Percentiles rank a stretch among this genome's conserved stretches.
phyloP scores from a whole-genome alignment of 2,888 invertebrate genomes.

The Pelosia muscerda region DNA sequence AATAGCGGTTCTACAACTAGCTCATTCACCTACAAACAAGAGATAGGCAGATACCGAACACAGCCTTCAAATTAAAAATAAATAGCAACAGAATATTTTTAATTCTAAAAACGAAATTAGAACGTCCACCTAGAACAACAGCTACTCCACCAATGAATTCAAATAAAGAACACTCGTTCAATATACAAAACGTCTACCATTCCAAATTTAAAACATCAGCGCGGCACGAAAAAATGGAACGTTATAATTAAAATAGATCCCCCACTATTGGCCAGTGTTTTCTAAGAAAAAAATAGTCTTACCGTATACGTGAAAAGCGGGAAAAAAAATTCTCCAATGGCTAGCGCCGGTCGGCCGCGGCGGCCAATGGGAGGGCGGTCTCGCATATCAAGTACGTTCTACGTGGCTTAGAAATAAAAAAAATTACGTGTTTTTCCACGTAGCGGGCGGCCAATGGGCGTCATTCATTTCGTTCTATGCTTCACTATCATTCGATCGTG shows the following conservation, averaged over 20 bases:
- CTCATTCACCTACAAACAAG: constrained; percentile 15
- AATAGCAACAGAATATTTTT: background rate
- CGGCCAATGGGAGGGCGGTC: constrained; percentile 72
- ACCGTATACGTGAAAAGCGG: constrained; percentile 83
- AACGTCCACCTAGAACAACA: constrained; percentile 14
- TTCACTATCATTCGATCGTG: constrained; percentile 73
- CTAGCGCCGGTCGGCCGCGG: constrained; percentile 55
- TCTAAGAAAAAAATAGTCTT: constrained; percentile 78
- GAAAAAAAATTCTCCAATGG: constrained; percentile 83
- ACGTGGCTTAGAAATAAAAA: constrained; percentile 83
- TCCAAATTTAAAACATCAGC: constrained; percentile 52
- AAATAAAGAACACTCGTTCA: constrained; percentile 30
- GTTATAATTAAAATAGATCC: constrained; percentile 80
- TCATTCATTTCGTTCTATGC: constrained; percentile 61
- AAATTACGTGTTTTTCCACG: constrained; percentile 83
- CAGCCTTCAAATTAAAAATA: constrained; percentile 10
- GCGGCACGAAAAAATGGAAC: constrained; percentile 61
- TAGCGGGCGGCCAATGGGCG: constrained; percentile 76
- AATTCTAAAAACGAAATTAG: background rate
- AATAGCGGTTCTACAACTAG: constrained; percentile 23
- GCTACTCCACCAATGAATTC: constrained; percentile 11
- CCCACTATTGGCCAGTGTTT: constrained; percentile 78
- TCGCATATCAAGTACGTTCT: constrained; percentile 78
- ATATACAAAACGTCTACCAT: constrained; percentile 29
- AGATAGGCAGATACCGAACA: constrained; percentile 2